Evolutionary conservation across 2,113 vertebrate genomes (phyloP), one percentile per base, ranked within the genome.

Genomic region (Prionailurus bengalensis): DNA sequence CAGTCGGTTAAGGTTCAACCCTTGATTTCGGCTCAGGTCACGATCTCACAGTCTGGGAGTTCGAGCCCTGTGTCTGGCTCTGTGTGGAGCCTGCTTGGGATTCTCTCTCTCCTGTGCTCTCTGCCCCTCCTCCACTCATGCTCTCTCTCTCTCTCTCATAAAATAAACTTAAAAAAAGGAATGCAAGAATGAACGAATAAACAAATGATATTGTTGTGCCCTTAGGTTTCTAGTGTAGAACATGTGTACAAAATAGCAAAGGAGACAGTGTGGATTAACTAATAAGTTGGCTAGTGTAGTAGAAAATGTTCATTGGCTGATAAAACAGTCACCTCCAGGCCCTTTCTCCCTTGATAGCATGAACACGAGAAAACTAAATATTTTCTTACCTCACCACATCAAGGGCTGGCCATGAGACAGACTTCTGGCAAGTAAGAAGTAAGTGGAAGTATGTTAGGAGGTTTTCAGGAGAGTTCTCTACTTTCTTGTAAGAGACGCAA

Each of bases 231-330:
- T 13, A 13, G 17, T 4, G 7, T 4, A 12, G 53, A 65, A 55
- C 36, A 25, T 33, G 8, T 10, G 7, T 11, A 73, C 15, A 45
- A 31, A 7, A 23, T 17, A 4, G 23, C 10, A 51, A 84, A 80
- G 12, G 33, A 11, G 36, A 1, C 29, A 29, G 16, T 0, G 15
- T 39, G 14, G 15, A 33, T 16, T 25, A 10, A 13, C 27, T 17
- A 39, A 31, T 14, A 27, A 17, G 5, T 16, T 1, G 5, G 5
- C 16, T 1, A 23, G 1, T 3, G 7, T 10, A 4, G 8, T 2
- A 29, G 55, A 8, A 45, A 17, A 14, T 9, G 17, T 3, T 4
- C 15, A 4, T 9, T 33, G 15, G 31, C 2, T 29, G 11, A 29
- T 55, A 14, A 70, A 55, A 11, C 4, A 45, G 5, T 8, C 42